These are phyloP conservation scores for Chaetoderma sp. DNA, from an alignment of 2,888 invertebrate species.

Conservation along the genomic window DNA sequence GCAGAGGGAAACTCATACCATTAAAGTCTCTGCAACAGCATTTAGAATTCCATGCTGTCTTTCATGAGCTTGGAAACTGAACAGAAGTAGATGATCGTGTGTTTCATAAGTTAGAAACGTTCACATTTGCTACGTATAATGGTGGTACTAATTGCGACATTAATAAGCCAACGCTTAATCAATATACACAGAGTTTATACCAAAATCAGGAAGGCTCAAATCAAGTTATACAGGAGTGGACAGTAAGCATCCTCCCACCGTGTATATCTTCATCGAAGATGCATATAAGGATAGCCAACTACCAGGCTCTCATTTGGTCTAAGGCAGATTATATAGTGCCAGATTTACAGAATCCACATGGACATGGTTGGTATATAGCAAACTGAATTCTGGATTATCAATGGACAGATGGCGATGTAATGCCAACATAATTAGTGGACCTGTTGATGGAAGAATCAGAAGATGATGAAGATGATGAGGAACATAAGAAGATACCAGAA, in stretches of 20 bases:
- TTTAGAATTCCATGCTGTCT: neutral
- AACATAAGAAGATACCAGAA: neutral
- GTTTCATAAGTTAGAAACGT: slow-evolving; percentile 3
- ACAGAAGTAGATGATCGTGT: neutral
- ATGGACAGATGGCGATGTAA: neutral
- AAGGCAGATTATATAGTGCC: slow-evolving; percentile 9
- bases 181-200: slow-evolving; percentile 10
- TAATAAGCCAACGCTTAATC: slow-evolving; percentile 10
- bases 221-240: slow-evolving; percentile 15
- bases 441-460: neutral
- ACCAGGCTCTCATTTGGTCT: slow-evolving; percentile 27
- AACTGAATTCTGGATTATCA: neutral
- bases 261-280: slow-evolving; percentile 21
- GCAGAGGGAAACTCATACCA: slow-evolving; percentile 21
- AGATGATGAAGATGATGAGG: neutral
- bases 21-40: slow-evolving; percentile 14
- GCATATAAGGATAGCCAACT: slow-evolving; percentile 24
- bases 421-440: neutral
- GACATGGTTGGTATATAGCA: slow-evolving; percentile 17
- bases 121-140: slow-evolving; percentile 15
- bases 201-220: neutral
- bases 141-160: slow-evolving; percentile 5
- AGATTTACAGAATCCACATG: slow-evolving; percentile 5
- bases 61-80: neutral
- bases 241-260: slow-evolving; percentile 28